Evolutionary conservation across 1,140 invertebrate genomes (phyloP).

Genomic region (Drosophila aff.): DNA sequence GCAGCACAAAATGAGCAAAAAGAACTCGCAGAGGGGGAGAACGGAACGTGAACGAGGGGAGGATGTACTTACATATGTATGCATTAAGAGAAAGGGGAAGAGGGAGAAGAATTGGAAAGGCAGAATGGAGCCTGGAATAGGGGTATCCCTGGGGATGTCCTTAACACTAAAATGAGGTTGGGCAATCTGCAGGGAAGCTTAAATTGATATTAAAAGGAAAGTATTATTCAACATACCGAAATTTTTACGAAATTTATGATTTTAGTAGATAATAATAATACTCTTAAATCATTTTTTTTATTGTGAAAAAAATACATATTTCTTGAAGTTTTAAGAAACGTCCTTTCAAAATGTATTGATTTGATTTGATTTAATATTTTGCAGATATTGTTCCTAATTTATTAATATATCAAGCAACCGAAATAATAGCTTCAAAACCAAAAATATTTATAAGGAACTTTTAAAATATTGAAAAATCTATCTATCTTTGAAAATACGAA

Average conservation of each 20-base stretch:
- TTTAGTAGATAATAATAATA: background rate
- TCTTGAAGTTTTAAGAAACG: too few species aligned
- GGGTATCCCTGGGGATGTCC: background rate
- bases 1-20: constrained; percentile 30
- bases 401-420: too few species aligned
- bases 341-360: too few species aligned
- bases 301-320: too few species aligned
- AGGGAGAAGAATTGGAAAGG: background rate
- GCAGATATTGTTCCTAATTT: too few species aligned
- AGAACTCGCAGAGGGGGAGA: background rate
- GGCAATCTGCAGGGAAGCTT: background rate
- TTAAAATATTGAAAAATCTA: too few species aligned
- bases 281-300: too few species aligned
- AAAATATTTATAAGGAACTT: too few species aligned
- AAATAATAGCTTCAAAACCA: too few species aligned
- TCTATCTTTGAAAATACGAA: too few species aligned
- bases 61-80: background rate
- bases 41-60: background rate
- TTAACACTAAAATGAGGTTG: background rate
- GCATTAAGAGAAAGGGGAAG: background rate
- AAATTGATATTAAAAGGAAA: background rate
- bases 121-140: background rate
- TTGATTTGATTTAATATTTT: too few species aligned
- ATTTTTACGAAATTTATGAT: background rate
- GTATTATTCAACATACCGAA: background rate